Evolutionary conservation across 2,113 vertebrate genomes (phyloP).

Genomic region (Chaetura pelagica): DNA sequence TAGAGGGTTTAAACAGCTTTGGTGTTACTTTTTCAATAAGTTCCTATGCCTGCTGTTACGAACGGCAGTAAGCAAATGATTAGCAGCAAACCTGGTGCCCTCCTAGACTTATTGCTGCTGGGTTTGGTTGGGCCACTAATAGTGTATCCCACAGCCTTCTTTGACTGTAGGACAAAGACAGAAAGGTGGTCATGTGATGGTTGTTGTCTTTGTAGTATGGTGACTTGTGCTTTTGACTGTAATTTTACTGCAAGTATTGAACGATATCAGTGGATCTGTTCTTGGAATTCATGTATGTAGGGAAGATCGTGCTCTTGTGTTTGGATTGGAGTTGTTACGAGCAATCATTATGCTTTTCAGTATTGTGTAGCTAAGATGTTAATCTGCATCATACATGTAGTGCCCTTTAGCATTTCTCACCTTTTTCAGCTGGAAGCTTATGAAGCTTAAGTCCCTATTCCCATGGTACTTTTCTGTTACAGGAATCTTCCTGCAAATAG

Average conservation of each 20-base stretch:
- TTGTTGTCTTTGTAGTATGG: background rate
- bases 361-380: background rate
- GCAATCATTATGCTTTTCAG: background rate
- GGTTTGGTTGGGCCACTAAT: background rate
- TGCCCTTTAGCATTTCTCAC: background rate
- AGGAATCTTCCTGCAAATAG: background rate
- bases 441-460: background rate
- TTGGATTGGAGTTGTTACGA: background rate
- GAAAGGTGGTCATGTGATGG: background rate
- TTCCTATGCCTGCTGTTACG: background rate
- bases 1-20: background rate
- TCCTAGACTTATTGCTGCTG: rapidly evolving
- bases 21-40: background rate
- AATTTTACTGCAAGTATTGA: background rate
- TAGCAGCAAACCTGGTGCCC: background rate
- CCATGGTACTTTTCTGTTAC: background rate
- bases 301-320: background rate
- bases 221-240: background rate
- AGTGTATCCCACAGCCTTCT: background rate
- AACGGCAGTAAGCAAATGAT: background rate
- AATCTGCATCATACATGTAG: background rate
- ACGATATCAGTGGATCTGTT: background rate
- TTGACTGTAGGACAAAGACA: background rate
- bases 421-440: background rate
- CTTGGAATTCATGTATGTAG: rapidly evolving